Percentiles rank a stretch among this genome's conserved stretches.
These are phyloP conservation scores for Heliconius hewitsoni DNA, from an alignment of 1,140 invertebrate genomes.

Conservation along the genomic window DNA sequence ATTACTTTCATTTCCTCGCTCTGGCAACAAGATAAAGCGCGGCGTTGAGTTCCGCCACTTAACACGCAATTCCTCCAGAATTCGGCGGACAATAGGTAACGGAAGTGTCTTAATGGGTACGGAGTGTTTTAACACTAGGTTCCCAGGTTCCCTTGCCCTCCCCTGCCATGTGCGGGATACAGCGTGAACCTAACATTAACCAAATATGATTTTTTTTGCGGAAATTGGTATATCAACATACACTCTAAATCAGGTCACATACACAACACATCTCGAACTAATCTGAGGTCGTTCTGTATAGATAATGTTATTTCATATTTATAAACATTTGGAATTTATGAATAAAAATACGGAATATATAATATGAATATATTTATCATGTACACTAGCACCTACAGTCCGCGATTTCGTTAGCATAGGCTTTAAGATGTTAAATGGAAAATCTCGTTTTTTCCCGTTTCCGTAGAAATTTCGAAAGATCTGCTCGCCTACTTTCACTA, in stretches of 20 bases:
- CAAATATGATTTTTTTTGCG: not conserved
- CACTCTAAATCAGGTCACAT: not conserved
- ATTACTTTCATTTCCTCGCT: too few species aligned
- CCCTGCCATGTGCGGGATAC: not conserved
- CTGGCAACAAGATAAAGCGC: too few species aligned
- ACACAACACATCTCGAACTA: not conserved
- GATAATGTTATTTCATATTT: slow-evolving; percentile 1
- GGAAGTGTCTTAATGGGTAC: too few species aligned
- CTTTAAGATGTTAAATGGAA: too few species aligned
- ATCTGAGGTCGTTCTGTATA: not conserved
- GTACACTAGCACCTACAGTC: not conserved
- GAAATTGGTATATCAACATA: not conserved
- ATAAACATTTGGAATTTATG: slow-evolving; percentile 1
- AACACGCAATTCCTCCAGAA: too few species aligned
- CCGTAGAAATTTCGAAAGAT: too few species aligned
- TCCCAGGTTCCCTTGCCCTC: not conserved
- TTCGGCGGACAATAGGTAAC: too few species aligned
- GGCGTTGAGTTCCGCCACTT: too few species aligned
- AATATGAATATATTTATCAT: not conserved
- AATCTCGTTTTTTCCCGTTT: too few species aligned
- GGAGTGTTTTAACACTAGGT: not conserved
- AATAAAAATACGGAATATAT: not conserved
- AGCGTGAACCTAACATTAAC: not conserved
- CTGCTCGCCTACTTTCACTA: too few species aligned
- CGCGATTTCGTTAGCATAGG: not conserved